These are phyloP conservation scores for Platyura marginata DNA, from an alignment of 1,140 invertebrate genomes.

Conservation along the genomic window DNA sequence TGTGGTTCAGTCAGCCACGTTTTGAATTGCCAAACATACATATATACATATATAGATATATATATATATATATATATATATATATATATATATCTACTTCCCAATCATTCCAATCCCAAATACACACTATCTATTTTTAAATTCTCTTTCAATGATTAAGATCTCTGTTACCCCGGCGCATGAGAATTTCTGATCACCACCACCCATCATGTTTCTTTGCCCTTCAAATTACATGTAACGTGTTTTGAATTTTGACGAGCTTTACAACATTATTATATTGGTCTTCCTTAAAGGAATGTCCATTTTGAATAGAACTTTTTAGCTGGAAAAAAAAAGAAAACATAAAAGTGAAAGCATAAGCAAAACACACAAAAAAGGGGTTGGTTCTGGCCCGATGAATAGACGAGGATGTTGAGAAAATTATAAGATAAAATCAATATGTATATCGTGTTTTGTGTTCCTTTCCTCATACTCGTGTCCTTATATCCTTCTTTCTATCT, in stretches of 20 bases:
- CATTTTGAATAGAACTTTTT: background rate
- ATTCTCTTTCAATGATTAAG: background rate
- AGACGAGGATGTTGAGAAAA: background rate
- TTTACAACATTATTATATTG: background rate
- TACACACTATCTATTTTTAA: background rate
- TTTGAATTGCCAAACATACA: no score
- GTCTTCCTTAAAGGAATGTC: background rate
- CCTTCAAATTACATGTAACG: slow-evolving; percentile 2
- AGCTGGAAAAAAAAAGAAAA: background rate
- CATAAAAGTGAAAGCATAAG: background rate
- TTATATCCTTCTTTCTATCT: no score
- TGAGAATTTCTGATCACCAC: background rate
- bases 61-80: no score
- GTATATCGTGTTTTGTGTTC: background rate
- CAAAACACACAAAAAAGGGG: background rate
- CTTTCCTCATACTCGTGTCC: no score
- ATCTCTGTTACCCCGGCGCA: background rate
- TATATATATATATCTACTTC: no score
- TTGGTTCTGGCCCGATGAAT: background rate
- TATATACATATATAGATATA: no score
- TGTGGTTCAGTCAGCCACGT: no score
- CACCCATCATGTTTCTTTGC: background rate
- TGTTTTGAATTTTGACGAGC: slow-evolving; percentile 2
- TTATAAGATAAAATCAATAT: background rate
- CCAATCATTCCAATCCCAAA: no score